Evolutionary conservation across 2,113 vertebrate species (phyloP), one percentile per base, ranked within the genome.

Genomic region (Pardalotus punctatus): DNA sequence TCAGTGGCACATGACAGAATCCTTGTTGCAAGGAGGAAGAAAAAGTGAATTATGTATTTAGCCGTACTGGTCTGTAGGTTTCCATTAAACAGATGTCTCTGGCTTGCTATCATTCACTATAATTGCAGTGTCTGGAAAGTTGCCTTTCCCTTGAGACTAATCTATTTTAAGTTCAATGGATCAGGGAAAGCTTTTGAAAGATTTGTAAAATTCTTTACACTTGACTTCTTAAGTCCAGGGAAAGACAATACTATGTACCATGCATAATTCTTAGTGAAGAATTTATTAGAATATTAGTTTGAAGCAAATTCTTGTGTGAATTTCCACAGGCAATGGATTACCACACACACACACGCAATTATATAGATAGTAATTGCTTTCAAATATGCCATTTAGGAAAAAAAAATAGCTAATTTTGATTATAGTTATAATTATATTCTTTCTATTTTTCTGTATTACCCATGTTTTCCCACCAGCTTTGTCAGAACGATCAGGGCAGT

Each of bases 81-180:
- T 95, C 95, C 86, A 96, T 95, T 97, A 98, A 97, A 98, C 69
- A 72, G 95, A 97, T 98, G 96, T 97, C 96, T 97, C 95, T 93
- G 81, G 91, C 90, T 97, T 90, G 71, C 97, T 96, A 97, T 98
- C 97, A 83, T 97, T 98, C 97, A 97, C 86, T 67, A 86, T 98
- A 98, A 98, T 98, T 98, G 96, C 97, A 95, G 86, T 97, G 97
- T 98, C 98, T 86, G 70, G 97, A 92, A 98, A 98, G 98, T 70
- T 96, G 95, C 97, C 92, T 96, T 94, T 97, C 97, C 97, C 96
- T 91, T 65, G 95, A 97, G 97, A 98, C 94, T 97, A 96, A 98
- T 98, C 97, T 98, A 96, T 98, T 98, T 98, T 97, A 97, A 97
- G 96, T 97, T 97, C 97, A 98, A 96, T 98, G 96, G 97, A 97